Conservation (phyloP, 2,113 vertebrate species). For the Columba janthina region DNA sequence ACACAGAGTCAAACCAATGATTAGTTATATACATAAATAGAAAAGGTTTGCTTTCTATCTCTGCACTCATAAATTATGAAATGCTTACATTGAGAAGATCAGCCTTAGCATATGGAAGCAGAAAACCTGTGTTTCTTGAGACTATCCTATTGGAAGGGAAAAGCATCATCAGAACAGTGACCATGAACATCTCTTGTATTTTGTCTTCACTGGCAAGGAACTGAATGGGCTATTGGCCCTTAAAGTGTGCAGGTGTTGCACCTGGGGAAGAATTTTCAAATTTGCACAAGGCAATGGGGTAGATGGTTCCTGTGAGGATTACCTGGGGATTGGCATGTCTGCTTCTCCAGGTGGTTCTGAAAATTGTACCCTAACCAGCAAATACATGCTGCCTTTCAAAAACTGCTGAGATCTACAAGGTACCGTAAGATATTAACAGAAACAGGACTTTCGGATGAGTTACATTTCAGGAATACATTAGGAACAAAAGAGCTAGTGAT, state of each 20-base stretch:
- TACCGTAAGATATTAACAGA: not conserved
- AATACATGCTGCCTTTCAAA: not conserved
- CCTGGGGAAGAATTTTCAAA: not conserved
- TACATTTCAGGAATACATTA: constrained; percentile 2
- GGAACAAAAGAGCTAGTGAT: not conserved
- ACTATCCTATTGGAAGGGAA: not conserved
- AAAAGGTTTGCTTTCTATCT: not conserved
- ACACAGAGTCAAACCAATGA: not conserved
- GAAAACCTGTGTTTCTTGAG: not conserved
- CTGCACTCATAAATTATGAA: not conserved
- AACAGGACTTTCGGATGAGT: not conserved
- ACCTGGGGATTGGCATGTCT: not conserved
- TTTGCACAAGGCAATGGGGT: not conserved
- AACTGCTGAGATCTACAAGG: not conserved
- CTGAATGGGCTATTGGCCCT: not conserved
- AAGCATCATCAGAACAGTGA: not conserved
- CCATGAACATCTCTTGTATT: not conserved
- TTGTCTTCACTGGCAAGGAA: not conserved
- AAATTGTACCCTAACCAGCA: not conserved
- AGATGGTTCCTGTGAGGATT: not conserved
- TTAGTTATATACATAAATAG: not conserved
- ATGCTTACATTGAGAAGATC: not conserved
- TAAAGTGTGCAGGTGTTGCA: not conserved
- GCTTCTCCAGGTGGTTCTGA: not conserved
- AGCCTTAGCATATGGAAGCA: not conserved